Conservation (phyloP, 2,113 vertebrate species). For the rat (Rattus norvegicus) region DNA sequence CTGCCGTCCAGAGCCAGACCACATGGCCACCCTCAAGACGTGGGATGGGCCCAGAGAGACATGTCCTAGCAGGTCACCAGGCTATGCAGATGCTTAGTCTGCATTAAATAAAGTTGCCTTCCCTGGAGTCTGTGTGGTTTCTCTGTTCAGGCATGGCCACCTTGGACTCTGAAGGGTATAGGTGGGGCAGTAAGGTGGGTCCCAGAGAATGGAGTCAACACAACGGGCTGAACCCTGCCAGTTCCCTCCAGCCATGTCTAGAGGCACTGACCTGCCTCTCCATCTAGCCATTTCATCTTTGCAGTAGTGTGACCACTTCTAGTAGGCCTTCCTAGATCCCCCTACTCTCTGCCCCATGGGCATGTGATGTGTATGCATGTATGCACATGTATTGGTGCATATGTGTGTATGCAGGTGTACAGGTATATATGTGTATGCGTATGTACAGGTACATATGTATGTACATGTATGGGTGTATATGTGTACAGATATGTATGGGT, state of each 20-base stretch:
- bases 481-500: not conserved
- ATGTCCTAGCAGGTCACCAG: accelerated
- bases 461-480: not conserved
- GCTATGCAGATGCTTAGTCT: not conserved
- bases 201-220: not conserved
- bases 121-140: not conserved
- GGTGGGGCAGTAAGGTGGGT: not conserved
- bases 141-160: not conserved
- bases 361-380: not conserved
- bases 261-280: not conserved
- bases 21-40: not conserved
- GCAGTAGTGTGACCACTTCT: not conserved
- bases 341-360: too few relatives aligned
- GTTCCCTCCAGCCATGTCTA: not conserved
- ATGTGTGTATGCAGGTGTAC: too few relatives aligned
- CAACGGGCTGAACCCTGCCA: accelerated
- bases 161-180: not conserved
- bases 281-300: not conserved
- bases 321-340: conserved; percentile 24
- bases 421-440: not conserved
- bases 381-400: not conserved
- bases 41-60: not conserved
- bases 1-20: not conserved
- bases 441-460: not conserved
- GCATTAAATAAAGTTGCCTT: conserved; percentile 69